phyloP scores from a whole-genome alignment of 2,113 vertebrate genomes.

The Gallinago jamesoni region DNA sequence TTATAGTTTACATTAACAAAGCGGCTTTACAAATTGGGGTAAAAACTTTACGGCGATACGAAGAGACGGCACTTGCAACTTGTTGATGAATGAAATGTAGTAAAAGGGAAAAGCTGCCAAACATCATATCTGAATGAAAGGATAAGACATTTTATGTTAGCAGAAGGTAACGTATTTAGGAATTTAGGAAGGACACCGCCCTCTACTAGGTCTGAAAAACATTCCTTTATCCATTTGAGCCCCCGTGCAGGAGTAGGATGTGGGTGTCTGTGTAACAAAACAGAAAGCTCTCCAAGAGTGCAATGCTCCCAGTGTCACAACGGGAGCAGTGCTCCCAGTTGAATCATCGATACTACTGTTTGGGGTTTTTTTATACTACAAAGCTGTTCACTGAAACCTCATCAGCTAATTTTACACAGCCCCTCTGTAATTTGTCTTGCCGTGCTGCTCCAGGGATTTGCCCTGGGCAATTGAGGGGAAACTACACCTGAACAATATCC shows the following conservation, averaged over 20 bases:
- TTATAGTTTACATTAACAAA: background rate
- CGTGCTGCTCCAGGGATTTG: background rate
- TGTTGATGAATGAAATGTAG: background rate
- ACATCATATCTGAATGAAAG: background rate
- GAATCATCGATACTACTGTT: background rate
- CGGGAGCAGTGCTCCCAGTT: background rate
- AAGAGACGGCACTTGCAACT: background rate
- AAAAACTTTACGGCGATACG: background rate
- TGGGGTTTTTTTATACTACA: background rate
- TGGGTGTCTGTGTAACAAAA: background rate
- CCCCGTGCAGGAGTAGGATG: background rate
- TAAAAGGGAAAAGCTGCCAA: background rate
- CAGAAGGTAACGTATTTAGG: background rate
- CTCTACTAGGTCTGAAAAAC: background rate
- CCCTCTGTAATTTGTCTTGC: background rate
- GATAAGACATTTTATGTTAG: background rate
- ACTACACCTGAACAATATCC: background rate
- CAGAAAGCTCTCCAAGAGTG: background rate
- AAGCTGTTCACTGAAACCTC: background rate
- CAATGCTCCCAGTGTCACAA: background rate
- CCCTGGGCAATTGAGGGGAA: background rate
- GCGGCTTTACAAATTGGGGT: background rate
- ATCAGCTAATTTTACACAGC: background rate
- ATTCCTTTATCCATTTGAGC: background rate
- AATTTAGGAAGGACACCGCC: background rate